Percentiles rank a stretch among this genome's conserved stretches.
Conservation (phyloP, 2,888 invertebrate species). For the Rhagophthalmus giganteus region DNA sequence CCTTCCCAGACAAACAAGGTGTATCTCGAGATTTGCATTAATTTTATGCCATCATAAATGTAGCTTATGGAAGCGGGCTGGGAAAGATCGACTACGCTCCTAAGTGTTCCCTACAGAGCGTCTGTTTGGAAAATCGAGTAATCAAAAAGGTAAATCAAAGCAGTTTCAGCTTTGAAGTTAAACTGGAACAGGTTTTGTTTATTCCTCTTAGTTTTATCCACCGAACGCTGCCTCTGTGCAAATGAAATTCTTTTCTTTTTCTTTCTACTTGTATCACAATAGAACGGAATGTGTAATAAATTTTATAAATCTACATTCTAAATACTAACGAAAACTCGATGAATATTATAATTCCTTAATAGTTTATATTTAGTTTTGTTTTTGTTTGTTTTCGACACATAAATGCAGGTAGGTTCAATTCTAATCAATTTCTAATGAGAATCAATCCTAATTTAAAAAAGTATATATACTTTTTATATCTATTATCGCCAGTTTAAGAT, state of each 20-base stretch:
- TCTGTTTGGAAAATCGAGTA: constrained; percentile 43
- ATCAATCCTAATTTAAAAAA: too few species aligned
- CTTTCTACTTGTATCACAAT: constrained; percentile 40
- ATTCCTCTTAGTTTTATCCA: constrained; percentile 47
- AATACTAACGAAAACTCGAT: too few species aligned
- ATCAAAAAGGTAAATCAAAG: constrained; percentile 54
- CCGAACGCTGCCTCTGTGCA: constrained; percentile 48
- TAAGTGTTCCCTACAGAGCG: constrained; percentile 35
- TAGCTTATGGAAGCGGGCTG: constrained; percentile 43
- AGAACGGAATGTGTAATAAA: too few species aligned
- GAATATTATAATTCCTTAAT: too few species aligned
- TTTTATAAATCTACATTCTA: too few species aligned
- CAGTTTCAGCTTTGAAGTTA: constrained; percentile 45
- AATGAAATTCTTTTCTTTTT: constrained; percentile 51
- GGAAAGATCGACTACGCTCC: constrained; percentile 34
- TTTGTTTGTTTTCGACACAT: neutral
- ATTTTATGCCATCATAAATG: constrained; percentile 56
- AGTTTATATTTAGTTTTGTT: too few species aligned
- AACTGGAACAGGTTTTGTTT: constrained; percentile 48
- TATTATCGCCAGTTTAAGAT: too few species aligned
- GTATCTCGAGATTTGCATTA: constrained; percentile 57
- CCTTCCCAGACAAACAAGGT: constrained; percentile 52
- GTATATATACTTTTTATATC: too few species aligned
- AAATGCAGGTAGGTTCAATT: neutral
- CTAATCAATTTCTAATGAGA: too few species aligned